Evolutionary conservation across 2,113 vertebrate genomes (phyloP), one percentile per base, ranked within the genome.

Genomic region (Syngnathoides biaculeatus): DNA sequence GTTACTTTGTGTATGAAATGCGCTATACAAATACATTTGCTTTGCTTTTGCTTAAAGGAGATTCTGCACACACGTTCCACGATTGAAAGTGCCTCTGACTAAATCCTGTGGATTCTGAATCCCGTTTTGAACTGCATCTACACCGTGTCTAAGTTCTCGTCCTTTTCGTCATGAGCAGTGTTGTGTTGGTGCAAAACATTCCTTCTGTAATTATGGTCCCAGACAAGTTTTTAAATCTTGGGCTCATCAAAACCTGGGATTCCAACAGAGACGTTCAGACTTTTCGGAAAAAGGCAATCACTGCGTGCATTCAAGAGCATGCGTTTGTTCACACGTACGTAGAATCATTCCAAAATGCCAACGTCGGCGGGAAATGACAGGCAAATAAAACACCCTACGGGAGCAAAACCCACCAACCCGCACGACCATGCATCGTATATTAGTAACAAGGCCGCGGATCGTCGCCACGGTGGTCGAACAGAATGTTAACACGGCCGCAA

Each of bases 361-460:
- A 47, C 45, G 50, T 1, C 27, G 52, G 14, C 56, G 17, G 14
- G 11, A 27, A 30, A 57, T 30, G 15, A 65, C 43, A 42, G 35
- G 39, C 20, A 57, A 15, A 66, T 15, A 68, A 66, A 47, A 6
- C 53, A 69, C 27, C 38, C 13, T 10, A 45, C 11, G 47, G 45
- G 15, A 39, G 3, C 9, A 69, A 35, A 78, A 22, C 59, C 60
- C 27, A n/a, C 35, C 14, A 48, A 76, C 58, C 35, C 63, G 50
- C 65, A 65, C 67, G 24, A 71, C 61, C 17, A 64, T 47, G 43
- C 26, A 64, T 64, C 24, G 22, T 61, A 75, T 24, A 83, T 88
- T 86, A 89, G 82, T 86, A 81, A 59, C 73, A 71, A 75, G 71
- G 68, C 65, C 65, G 67, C 2, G 53, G 22, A 50, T 20, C 42